Conservation (phyloP, 1,140 invertebrate genomes). For the Stegodyphus mimosarum region DNA sequence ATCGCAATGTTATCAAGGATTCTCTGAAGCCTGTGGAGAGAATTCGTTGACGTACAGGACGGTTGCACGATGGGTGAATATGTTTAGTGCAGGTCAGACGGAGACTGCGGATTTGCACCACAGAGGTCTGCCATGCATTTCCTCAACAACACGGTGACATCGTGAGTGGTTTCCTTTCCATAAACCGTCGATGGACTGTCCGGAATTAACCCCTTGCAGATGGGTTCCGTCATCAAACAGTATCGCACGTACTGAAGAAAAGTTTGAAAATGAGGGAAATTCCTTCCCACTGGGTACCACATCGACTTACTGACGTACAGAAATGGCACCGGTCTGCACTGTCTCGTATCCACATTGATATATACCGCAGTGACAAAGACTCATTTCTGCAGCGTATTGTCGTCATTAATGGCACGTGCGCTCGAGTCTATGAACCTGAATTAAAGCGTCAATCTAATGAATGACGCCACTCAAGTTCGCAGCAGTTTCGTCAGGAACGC, state of each 20-base stretch:
- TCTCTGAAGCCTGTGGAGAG: not conserved
- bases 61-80: not conserved
- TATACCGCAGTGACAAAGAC: conserved; percentile 11
- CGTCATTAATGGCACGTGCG: conserved; percentile 3
- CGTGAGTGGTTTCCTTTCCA: conserved; percentile 10
- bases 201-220: not conserved
- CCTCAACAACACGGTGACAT: not conserved
- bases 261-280: conserved; percentile 6
- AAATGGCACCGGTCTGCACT: conserved; percentile 26
- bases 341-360: not conserved
- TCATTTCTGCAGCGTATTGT: conserved; percentile 21
- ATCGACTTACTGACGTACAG: conserved; percentile 24
- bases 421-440: conserved; percentile 24
- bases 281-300: conserved; percentile 23
- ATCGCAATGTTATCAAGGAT: conserved; percentile 8
- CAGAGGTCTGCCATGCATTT: not conserved
- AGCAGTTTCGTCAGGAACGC: conserved; percentile 12
- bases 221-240: conserved; percentile 7
- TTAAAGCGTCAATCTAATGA: conserved; percentile 41
- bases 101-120: conserved; percentile 10
- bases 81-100: not conserved
- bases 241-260: not conserved
- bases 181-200: conserved; percentile 13
- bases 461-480: conserved; percentile 14
- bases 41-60: not conserved